phyloP scores from a whole-genome alignment of 2,797 vertebrate genomes.

The Phoxinus dragarum region DNA sequence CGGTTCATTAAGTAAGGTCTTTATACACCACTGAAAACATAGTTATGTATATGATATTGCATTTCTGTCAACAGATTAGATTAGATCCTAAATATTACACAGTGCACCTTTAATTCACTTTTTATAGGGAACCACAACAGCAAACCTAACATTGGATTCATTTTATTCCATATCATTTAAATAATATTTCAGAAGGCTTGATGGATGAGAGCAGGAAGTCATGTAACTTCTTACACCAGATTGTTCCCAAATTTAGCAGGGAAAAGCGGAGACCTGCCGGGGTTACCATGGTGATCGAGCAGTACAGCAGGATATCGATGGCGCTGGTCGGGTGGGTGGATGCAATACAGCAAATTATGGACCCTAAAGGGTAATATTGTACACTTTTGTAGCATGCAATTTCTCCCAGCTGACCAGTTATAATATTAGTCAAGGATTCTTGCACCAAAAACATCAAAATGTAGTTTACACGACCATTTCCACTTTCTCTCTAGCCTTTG shows the following conservation, averaged over 20 bases:
- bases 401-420: background rate
- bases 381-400: background rate
- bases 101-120: too few relatives aligned
- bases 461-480: background rate
- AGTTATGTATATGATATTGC: too few relatives aligned
- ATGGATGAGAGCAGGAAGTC: background rate
- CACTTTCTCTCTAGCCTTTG: background rate
- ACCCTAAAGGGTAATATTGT: background rate
- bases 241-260: slow-evolving; percentile 8
- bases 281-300: slow-evolving; percentile 46
- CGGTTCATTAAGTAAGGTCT: too few relatives aligned
- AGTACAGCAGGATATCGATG: background rate
- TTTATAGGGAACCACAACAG: background rate
- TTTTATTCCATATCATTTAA: background rate
- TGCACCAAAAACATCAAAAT: background rate
- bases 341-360: background rate
- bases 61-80: too few relatives aligned
- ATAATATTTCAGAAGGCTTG: background rate
- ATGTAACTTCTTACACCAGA: slow-evolving; percentile 3
- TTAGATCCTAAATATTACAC: too few relatives aligned
- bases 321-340: background rate
- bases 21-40: too few relatives aligned
- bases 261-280: background rate
- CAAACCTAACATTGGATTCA: background rate
- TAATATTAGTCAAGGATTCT: background rate